These are phyloP conservation scores for Myotis myotis DNA, from an alignment of 2,797 vertebrate genomes.

Conservation along the genomic window DNA sequence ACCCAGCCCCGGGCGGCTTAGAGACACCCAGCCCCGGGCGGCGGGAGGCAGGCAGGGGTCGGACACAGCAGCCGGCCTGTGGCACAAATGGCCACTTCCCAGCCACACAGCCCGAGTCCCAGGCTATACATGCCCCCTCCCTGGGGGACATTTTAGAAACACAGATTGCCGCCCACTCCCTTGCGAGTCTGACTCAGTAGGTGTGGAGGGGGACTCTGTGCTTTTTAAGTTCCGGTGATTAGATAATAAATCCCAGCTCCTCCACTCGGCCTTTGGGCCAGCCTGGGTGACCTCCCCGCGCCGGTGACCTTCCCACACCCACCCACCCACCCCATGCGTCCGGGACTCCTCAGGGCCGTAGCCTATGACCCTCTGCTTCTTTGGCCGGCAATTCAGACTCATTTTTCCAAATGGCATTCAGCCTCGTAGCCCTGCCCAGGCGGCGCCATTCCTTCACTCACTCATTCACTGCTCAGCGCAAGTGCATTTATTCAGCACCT, in stretches of 20 bases:
- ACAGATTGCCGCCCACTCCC: not conserved
- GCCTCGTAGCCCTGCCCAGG: not conserved
- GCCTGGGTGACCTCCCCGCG: not conserved
- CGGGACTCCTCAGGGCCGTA: not conserved
- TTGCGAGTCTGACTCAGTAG: not conserved
- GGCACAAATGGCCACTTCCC: not conserved
- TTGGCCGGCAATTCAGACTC: not conserved
- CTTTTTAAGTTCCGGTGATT: not conserved
- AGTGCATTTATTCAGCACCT: not conserved
- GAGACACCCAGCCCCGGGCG: not conserved
- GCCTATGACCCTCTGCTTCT: not conserved
- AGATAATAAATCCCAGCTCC: not conserved
- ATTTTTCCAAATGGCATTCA: not conserved
- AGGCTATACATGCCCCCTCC: not conserved
- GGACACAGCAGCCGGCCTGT: not conserved
- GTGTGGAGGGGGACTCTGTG: not conserved
- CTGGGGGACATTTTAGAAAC: not conserved
- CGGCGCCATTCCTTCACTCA: no score
- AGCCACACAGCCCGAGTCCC: not conserved
- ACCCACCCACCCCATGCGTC: not conserved
- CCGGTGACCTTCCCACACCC: not conserved
- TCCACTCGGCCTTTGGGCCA: not conserved
- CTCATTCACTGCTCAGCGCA: not conserved
- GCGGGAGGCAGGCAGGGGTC: accelerated
- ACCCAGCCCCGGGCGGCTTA: not conserved